phyloP scores from a whole-genome alignment of 2,113 vertebrate species.

The Limnothrissa miodon region DNA sequence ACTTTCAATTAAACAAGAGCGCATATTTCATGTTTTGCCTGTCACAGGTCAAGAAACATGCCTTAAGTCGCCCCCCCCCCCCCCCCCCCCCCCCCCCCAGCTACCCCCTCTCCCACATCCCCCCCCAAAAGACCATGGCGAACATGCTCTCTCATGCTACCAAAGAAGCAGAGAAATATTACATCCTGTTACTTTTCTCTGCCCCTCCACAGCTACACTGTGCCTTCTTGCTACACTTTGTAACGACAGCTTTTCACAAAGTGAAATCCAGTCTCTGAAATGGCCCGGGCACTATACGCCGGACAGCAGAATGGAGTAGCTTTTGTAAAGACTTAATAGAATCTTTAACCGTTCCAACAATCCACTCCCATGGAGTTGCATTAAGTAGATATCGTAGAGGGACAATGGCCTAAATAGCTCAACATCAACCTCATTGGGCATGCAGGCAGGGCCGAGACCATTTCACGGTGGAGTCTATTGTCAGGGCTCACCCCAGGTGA shows the following conservation, averaged over 20 bases:
- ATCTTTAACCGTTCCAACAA: constrained; percentile 96
- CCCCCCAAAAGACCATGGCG: not conserved
- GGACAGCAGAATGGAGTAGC: constrained; percentile 80
- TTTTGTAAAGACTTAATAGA: constrained; percentile 98
- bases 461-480: constrained; percentile 90
- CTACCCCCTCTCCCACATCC: not conserved
- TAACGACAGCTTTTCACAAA: constrained; percentile 69
- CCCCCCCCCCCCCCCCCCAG: no score
- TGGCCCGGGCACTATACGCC: constrained; percentile 76
- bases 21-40: not conserved
- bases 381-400: constrained; percentile 98
- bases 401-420: constrained; percentile 97
- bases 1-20: constrained; percentile 17
- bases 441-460: constrained; percentile 81
- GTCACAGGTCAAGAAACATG: constrained; percentile 7
- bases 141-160: constrained; percentile 6
- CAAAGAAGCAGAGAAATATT: constrained; percentile 37
- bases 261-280: constrained; percentile 71
- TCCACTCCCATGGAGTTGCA: constrained; percentile 92
- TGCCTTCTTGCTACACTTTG: constrained; percentile 66
- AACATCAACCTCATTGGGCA: constrained; percentile 95
- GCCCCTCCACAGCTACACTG: constrained; percentile 56
- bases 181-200: constrained; percentile 30
- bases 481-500: constrained; percentile 93
- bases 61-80: not conserved